Base-by-base conservation (phyloP, 2,888 invertebrate species). In the Papilio elwesi region DNA sequence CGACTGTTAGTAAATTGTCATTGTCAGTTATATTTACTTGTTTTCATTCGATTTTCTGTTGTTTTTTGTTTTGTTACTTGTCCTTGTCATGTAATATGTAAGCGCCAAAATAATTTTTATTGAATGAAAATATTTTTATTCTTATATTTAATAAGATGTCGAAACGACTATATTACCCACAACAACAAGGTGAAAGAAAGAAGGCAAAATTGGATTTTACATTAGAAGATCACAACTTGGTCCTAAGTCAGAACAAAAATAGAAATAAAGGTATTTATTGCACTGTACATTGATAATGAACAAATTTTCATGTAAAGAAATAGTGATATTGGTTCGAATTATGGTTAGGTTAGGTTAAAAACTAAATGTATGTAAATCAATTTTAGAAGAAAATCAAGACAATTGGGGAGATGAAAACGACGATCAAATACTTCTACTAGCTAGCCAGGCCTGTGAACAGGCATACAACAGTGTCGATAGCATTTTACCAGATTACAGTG, bases 371-470 rank as follows among this genome's bases (percentile, higher is more conserved):
- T 72, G 36, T 52, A 38, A 49, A 38, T 65, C 67, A 71, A 70
- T 72, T 74, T 13, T 74, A 87, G 86, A 82, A 73, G 70, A 74
- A 6, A 79, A 81, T 15, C 78, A 79, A 73, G 85, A 89, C 71
- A 87, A 80, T 68, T 94, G 94, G 94, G 94, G 91, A 12, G 93
- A 94, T 74, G 94, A 93, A 55, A 89, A 88, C 80, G 93, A 94
- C 43, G 93, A 94, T 59, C 92, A 93, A 79, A 90, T 94, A 51
- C 82, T 94, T 0, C 83, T 94, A 11, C 81, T 93, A 77, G 94
- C 92, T 0, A 94, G 93, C 74, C 94, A 94, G 77, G 94, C 88
- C 0, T 93, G 91, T 75, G 94, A 94, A 74, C 83, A 92, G 43
- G 91, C 84, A 0, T 90, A 85, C 76, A 84, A 86, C 74, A 51